These are phyloP conservation scores for Polymixis lichenea DNA, from an alignment of 2,888 invertebrate species.

Conservation along the genomic window DNA sequence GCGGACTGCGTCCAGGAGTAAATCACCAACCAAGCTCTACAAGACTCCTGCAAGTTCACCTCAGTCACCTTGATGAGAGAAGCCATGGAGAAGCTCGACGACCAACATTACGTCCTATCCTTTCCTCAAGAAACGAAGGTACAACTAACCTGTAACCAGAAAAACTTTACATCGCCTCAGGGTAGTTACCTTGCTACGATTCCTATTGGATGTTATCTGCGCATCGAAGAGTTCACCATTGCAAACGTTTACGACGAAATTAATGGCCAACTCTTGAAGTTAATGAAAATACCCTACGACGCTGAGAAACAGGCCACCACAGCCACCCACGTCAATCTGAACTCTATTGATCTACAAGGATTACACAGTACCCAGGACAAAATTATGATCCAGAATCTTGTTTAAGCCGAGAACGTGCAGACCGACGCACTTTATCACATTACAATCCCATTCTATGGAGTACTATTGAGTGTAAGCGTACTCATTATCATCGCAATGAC, in stretches of 20 bases:
- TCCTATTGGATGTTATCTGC: not conserved
- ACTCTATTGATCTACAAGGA: slow-evolving; percentile 17
- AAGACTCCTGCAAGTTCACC: not conserved
- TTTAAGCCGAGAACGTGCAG: not conserved
- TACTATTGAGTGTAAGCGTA: not conserved
- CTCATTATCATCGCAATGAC: no score
- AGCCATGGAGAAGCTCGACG: not conserved
- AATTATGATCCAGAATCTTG: slow-evolving; percentile 16
- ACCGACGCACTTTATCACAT: not conserved
- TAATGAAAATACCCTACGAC: not conserved
- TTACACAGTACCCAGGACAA: slow-evolving; percentile 3
- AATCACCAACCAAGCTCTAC: not conserved
- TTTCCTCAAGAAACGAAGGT: not conserved
- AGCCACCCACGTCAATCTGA: slow-evolving; percentile 6
- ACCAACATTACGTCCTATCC: not conserved
- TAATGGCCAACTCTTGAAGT: not conserved
- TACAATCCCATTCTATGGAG: not conserved
- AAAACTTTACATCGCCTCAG: not conserved
- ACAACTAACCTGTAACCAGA: not conserved
- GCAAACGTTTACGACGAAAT: not conserved
- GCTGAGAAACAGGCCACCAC: slow-evolving; percentile 2
- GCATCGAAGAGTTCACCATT: not conserved
- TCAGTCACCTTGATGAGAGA: not conserved
- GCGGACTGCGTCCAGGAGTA: slow-evolving; percentile 1
- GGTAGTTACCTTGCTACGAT: not conserved